These are phyloP conservation scores for Chaetodon trifasciatus DNA, from an alignment of 2,797 vertebrate genomes.

Conservation along the genomic window DNA sequence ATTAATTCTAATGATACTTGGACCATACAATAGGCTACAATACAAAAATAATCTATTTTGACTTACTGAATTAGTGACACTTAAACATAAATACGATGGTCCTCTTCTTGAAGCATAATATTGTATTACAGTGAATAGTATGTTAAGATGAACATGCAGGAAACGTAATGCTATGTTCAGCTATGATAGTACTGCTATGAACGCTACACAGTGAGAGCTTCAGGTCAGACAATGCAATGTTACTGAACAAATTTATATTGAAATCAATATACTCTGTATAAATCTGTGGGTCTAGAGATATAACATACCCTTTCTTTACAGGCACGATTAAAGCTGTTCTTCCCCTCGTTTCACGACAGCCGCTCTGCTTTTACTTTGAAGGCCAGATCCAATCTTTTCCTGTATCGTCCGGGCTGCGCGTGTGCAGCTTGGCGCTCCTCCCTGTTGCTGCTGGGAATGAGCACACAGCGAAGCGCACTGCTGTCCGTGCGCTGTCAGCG, in stretches of 20 bases:
- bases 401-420: accelerated
- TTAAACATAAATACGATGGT: background rate
- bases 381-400: background rate
- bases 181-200: background rate
- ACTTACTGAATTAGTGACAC: background rate
- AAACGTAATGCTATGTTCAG: background rate
- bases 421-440: conserved; percentile 37
- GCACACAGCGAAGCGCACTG: conserved; percentile 34
- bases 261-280: background rate
- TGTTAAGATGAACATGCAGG: background rate
- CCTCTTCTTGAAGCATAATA: background rate
- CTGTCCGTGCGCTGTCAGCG: conserved; percentile 25
- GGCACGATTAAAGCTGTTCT: too few relatives aligned
- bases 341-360: accelerated
- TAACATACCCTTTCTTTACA: too few relatives aligned
- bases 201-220: too few relatives aligned
- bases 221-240: too few relatives aligned
- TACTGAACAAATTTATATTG: background rate
- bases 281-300: too few relatives aligned
- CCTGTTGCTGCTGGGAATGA: conserved; percentile 37
- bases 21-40: too few relatives aligned
- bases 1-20: background rate
- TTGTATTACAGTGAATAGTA: background rate
- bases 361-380: conserved; percentile 60
- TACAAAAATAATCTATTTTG: background rate